Conservation (phyloP, 2,113 vertebrate species). For the Felis catus region F.catus_Fca126_mat1.0 CM031416.1:123075001-123075500, state of each 20-base stretch:
- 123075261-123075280: constrained; percentile 10
- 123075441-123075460: background rate
- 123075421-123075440: constrained; percentile 23
- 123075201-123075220: constrained; percentile 17
- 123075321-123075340: background rate
- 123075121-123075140: background rate
- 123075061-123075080: background rate
- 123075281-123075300: constrained; percentile 4
- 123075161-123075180: constrained; percentile 19
- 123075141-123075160: background rate
- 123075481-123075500: background rate
- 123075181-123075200: constrained; percentile 13
- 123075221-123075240: background rate
- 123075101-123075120: background rate
- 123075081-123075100: background rate
- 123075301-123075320: constrained; percentile 44
- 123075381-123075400: constrained; percentile 25
- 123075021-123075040: background rate
- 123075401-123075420: background rate
- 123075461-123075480: constrained; percentile 20
- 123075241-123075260: background rate
- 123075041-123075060: background rate
- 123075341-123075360: background rate
- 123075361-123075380: constrained; percentile 9
- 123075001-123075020: background rate